Evolutionary conservation across 2,888 invertebrate genomes (phyloP).

Genomic region (Leptinotarsa peninsularis): DNA sequence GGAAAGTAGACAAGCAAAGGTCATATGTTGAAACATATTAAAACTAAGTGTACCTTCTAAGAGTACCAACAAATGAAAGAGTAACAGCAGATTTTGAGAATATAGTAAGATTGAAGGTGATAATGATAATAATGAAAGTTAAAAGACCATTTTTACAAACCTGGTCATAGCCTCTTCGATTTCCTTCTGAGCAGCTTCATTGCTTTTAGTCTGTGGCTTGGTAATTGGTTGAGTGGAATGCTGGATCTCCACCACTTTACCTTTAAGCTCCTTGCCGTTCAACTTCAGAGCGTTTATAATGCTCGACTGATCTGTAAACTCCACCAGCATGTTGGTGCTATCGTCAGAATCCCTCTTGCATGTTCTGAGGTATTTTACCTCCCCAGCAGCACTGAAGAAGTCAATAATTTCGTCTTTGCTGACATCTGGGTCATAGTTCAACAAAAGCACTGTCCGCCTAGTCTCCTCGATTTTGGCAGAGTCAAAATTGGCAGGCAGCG

Average conservation of each 20-base stretch:
- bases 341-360: constrained; percentile 86
- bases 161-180: constrained; percentile 98
- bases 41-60: no score
- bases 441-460: constrained; percentile 88
- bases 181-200: constrained; percentile 94
- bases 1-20: no score
- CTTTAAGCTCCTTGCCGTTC: constrained; percentile 83
- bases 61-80: no score
- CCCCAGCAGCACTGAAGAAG: constrained; percentile 86
- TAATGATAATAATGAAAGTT: no score
- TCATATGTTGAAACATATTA: no score
- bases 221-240: constrained; percentile 93
- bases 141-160: no score
- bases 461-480: constrained; percentile 95
- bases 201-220: constrained; percentile 94
- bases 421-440: constrained; percentile 79
- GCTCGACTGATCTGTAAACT: constrained; percentile 92
- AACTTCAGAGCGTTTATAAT: constrained; percentile 88
- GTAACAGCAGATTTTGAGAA: no score
- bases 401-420: constrained; percentile 87
- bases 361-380: constrained; percentile 94
- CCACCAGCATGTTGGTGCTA: constrained; percentile 86
- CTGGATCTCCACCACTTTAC: constrained; percentile 77
- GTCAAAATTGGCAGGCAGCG: constrained; percentile 88
- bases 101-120: no score